Conservation (phyloP, 2,888 invertebrate species). For the Lepas anatifera region DNA sequence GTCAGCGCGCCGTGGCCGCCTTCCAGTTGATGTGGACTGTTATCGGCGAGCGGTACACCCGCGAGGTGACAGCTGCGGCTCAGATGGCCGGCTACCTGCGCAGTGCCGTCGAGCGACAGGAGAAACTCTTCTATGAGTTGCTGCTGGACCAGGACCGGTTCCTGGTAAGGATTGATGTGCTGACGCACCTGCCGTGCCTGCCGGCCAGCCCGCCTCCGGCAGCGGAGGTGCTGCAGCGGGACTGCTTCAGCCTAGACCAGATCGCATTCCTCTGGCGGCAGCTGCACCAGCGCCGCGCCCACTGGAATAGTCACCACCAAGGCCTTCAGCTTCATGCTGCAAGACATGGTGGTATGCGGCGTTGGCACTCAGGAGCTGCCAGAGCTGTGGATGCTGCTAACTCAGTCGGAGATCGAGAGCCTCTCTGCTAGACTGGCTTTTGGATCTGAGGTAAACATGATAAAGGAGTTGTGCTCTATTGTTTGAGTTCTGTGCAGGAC, state of each 20-base stretch:
- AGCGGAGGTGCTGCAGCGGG: background rate
- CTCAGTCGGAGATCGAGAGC: background rate
- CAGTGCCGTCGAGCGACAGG: background rate
- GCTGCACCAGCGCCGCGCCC: constrained; percentile 1
- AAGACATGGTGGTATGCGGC: constrained; percentile 6
- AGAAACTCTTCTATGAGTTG: background rate
- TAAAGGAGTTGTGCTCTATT: too few species aligned
- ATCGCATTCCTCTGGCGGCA: background rate
- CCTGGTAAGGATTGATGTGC: background rate
- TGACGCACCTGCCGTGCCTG: background rate
- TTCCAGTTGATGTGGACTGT: background rate
- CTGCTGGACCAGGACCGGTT: constrained; percentile 1
- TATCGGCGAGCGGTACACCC: background rate
- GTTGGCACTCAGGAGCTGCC: constrained; percentile 2
- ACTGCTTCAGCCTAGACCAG: background rate
- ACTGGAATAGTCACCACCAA: background rate
- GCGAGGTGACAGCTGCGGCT: background rate
- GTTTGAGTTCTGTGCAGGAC: too few species aligned
- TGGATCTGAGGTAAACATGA: background rate
- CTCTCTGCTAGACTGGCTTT: background rate
- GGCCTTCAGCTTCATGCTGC: constrained; percentile 9
- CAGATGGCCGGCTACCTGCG: constrained; percentile 5
- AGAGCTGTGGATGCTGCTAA: background rate
- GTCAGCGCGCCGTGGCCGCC: background rate
- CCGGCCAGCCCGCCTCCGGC: constrained; percentile 5